Evolutionary conservation across 2,888 invertebrate species (phyloP), one percentile per base, ranked within the genome.

Genomic region (Linyphia triangularis): DNA sequence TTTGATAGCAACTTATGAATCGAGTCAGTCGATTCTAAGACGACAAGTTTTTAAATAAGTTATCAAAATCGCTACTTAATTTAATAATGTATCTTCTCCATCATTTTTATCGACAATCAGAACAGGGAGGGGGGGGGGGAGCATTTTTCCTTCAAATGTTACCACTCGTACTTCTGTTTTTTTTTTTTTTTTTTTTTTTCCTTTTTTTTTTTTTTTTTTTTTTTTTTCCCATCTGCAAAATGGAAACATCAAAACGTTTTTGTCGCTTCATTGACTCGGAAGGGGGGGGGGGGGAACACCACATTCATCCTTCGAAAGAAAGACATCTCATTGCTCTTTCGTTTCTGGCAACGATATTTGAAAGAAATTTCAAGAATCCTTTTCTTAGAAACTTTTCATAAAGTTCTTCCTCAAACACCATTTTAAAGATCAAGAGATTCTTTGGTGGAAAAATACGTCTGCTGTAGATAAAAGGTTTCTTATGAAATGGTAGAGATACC

Each of bases 31-130:
- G 33, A 22, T n/a, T n/a, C n/a, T n/a, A n/a, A n/a, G n/a, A 51
- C 57, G 69, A 69, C 30, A 57, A 33, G 33, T 28, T 22, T 75
- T 65, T 73, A 83, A 83, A 75, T 67, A 83, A 73, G 73, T 73
- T 67, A 65, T 65, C 51, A 65, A 43, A 73, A 83, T 83, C 73
- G 40, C 65, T 24, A 51, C 10, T 30, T 67, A 51, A 65, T 75
- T 83, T 73, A 73, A 75, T 73, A 63, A 83, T 65, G 51, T 67
- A 57, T 43, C 43, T 19, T 9, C 19, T 33, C 65, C 65, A 73
- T 75, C 73, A 83, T 57, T 33, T 30, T 30, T 63, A 43, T 40
- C 72, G 72, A 70, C 61, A 40, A 5, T n/a, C 28, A 16, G 24
- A 51, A 57, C 30, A 81, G 28, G 30, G 33, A 33, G 22, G 3